Base-by-base conservation (phyloP, 2,888 invertebrate genomes). In the Petrolisthes manimaculis region DNA sequence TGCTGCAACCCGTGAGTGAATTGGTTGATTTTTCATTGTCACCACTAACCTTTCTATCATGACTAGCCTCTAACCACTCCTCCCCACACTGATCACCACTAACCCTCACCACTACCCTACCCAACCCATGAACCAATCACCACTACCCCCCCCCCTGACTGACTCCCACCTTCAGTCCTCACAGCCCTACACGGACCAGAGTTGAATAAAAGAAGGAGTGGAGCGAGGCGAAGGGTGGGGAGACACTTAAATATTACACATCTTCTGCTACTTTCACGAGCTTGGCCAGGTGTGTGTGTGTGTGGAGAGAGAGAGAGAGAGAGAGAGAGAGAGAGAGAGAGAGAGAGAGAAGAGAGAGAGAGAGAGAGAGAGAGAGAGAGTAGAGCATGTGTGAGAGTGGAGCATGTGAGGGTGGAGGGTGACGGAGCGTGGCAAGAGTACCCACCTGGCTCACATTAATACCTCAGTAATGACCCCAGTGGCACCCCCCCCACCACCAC, bases 241-340 rank as follows among this genome's bases (percentile, higher is more conserved):
- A 5, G 71, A 71, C 71, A 71, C 71, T n/a, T 71, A n/a, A 71
- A 71, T 71, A 71, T 71, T n/a, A n/a, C 71, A n/a, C n/a, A n/a
- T n/a, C n/a, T n/a, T n/a, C n/a, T n/a, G n/a, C n/a, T n/a, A n/a
- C n/a, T n/a, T n/a, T n/a, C n/a, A n/a, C n/a, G n/a, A n/a, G n/a
- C n/a, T n/a, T n/a, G n/a, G n/a, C 51, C 8, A 37, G 6, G 24
- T 5, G 77, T 77, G 37, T 14, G 6, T 9, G 18, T 5, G 37
- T 37, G n/a, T 24, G 37, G 53, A 18, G 6, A 77, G 53, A 51
- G 77, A 51, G 77, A 77, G 77, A 77, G 77, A 77, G 53, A 51
- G 53, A 77, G 53, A 77, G 53, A 77, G 53, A 77, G 55, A 80
- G 56, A n/a, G 55, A n/a, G 54, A 14, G 54, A n/a, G 54, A 18